Conservation (phyloP, 2,797 vertebrate genomes). For the Tolypeutes matacus region DNA sequence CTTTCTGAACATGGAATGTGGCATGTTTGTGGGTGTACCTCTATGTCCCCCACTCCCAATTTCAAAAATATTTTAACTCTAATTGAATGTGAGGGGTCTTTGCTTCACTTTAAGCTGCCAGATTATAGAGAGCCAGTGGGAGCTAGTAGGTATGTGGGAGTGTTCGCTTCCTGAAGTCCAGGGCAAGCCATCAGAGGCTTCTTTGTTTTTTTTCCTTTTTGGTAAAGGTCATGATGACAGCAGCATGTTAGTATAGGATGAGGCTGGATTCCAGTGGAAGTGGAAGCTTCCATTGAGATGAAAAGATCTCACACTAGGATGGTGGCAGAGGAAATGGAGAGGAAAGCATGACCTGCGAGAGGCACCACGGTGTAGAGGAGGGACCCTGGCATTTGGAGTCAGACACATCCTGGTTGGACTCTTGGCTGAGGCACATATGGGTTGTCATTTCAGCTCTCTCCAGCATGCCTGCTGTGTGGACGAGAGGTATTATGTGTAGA, state of each 20-base stretch:
- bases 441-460: neutral
- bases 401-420: neutral
- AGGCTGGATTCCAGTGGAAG: constrained; percentile 36
- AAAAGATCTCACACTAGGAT: neutral
- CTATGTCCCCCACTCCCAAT: neutral
- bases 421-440: neutral
- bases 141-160: neutral
- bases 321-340: neutral
- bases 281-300: neutral
- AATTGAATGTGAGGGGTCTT: neutral
- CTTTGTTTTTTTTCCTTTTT: neutral
- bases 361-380: neutral
- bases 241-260: constrained; percentile 4
- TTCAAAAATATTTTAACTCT: constrained; percentile 36
- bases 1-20: constrained; percentile 15
- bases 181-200: neutral
- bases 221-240: constrained; percentile 10
- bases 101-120: constrained; percentile 40
- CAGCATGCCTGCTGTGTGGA: neutral
- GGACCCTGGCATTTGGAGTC: neutral
- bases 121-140: neutral
- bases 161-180: neutral
- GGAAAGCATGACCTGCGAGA: neutral
- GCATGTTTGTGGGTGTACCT: neutral
- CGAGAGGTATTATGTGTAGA: neutral